phyloP scores from a whole-genome alignment of 2,113 vertebrate species.

The Platichthys flesus region DNA sequence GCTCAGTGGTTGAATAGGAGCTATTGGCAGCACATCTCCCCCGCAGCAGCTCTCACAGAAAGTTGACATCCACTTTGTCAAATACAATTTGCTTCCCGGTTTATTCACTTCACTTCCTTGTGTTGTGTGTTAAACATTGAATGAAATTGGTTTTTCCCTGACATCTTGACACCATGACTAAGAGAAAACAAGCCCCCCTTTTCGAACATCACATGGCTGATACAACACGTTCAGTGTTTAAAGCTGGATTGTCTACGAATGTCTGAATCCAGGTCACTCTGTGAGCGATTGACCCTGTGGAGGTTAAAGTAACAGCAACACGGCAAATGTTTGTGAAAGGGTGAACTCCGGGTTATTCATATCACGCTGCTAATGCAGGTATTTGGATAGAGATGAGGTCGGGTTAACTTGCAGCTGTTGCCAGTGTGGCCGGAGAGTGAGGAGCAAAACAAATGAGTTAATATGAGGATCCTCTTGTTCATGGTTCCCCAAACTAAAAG shows the following conservation, averaged over 20 bases:
- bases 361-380: slow-evolving; percentile 31
- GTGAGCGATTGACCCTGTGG: neutral
- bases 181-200: too few relatives aligned
- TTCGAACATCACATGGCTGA: too few relatives aligned
- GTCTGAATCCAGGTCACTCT: too few relatives aligned
- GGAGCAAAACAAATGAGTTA: neutral
- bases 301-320: slow-evolving; percentile 12
- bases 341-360: slow-evolving; percentile 50
- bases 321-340: slow-evolving; percentile 43
- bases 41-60: slow-evolving; percentile 48
- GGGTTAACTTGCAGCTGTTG: slow-evolving; percentile 64
- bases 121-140: slow-evolving; percentile 43
- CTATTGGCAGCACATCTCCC: slow-evolving; percentile 54
- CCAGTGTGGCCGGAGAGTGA: slow-evolving; percentile 15
- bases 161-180: neutral
- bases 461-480: neutral
- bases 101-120: neutral
- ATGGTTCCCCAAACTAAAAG: neutral
- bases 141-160: slow-evolving; percentile 1
- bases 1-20: slow-evolving; percentile 41
- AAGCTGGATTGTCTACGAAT: too few relatives aligned
- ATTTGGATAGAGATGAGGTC: slow-evolving; percentile 24
- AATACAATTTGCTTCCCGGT: slow-evolving; percentile 23
- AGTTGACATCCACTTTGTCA: slow-evolving; percentile 55
- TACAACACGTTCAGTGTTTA: too few relatives aligned